A percentile compares a stretch with the other conserved stretches of the same genome.
phyloP scores from a whole-genome alignment of 2,797 vertebrate genomes.

The Pantherophis alleghaniensis region DNA sequence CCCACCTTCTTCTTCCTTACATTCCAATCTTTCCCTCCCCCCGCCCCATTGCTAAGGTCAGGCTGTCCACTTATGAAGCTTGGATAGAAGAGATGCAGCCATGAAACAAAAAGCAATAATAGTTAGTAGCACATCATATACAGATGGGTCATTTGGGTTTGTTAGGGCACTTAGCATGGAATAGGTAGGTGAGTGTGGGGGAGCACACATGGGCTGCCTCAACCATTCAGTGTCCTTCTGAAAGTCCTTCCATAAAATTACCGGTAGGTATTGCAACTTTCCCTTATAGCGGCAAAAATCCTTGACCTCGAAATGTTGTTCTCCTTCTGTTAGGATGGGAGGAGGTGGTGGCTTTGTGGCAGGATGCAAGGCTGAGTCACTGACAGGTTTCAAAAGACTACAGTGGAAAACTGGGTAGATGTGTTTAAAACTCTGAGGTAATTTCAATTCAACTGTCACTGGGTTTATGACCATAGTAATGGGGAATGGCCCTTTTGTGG shows the following conservation, averaged over 20 bases:
- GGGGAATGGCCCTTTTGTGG: not conserved
- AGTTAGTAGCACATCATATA: not conserved
- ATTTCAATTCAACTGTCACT: not conserved
- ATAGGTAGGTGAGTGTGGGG: not conserved
- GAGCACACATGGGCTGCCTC: not conserved
- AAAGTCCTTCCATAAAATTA: not conserved
- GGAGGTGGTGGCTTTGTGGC: not conserved
- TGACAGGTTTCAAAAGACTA: not conserved
- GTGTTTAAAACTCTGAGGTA: not conserved
- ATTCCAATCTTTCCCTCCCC: too few relatives aligned
- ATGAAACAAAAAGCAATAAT: not conserved
- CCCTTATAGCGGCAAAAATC: not conserved
- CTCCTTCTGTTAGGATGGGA: not conserved
- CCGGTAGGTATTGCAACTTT: not conserved
- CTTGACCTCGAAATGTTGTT: not conserved
- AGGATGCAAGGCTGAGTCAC: not conserved
- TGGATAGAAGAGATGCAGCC: not conserved
- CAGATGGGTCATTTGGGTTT: not conserved
- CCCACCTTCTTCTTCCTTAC: too few relatives aligned
- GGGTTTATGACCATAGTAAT: not conserved
- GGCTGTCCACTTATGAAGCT: not conserved
- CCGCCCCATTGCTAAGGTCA: not conserved
- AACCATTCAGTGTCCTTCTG: not conserved
- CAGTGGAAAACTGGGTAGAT: not conserved
- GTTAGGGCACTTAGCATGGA: not conserved